Evolutionary conservation across 2,113 vertebrate species (phyloP).

Genomic region (Collichthys lucidus): DNA sequence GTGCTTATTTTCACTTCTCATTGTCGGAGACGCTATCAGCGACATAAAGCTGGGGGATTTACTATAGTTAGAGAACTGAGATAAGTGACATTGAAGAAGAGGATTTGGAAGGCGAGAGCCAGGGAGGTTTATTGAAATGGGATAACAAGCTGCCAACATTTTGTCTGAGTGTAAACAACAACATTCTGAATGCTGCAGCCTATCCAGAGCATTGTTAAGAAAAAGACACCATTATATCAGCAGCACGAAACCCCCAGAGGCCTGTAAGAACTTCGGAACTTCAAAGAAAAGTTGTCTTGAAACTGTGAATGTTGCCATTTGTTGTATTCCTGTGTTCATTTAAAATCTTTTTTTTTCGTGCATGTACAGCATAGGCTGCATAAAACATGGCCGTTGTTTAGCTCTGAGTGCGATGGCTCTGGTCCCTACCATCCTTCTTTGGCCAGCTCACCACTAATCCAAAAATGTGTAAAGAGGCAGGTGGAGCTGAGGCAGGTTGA

Average conservation of each 20-base stretch:
- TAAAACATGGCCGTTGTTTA: too few relatives aligned
- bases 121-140: conserved; percentile 27
- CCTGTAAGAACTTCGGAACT: background rate
- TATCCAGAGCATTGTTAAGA: background rate
- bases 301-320: background rate
- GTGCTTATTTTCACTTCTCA: conserved; percentile 23
- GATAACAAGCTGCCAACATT: conserved; percentile 31
- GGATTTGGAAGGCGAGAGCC: conserved; percentile 26
- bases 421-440: too few relatives aligned
- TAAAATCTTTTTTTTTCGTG: background rate
- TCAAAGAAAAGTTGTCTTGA: background rate
- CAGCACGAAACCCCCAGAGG: background rate
- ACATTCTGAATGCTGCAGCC: background rate
- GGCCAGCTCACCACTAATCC: too few relatives aligned
- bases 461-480: too few relatives aligned
- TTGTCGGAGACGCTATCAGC: conserved; percentile 38
- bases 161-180: conserved; percentile 13
- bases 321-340: background rate
- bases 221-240: background rate
- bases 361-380: background rate
- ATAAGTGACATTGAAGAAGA: conserved; percentile 30
- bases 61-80: conserved; percentile 20
- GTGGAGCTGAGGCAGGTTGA: too few relatives aligned
- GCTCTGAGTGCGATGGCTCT: too few relatives aligned
- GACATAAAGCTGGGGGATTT: conserved; percentile 51